Conservation (phyloP, 2,797 vertebrate species). For the Xenentodon cancila region DNA sequence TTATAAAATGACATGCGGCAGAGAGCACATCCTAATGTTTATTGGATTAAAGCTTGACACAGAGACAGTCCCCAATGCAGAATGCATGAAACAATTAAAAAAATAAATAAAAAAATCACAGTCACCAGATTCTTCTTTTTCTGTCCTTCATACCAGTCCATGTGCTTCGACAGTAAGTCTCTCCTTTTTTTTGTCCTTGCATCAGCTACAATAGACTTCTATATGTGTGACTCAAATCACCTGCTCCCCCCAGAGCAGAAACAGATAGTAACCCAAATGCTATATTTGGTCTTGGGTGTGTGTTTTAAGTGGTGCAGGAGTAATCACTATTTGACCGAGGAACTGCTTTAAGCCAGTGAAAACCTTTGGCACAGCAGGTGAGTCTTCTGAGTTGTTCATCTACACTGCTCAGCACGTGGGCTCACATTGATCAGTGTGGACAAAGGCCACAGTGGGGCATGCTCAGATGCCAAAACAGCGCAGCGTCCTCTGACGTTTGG, state of each 20-base stretch:
- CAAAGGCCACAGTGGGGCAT: conserved; percentile 58
- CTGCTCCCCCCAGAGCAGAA: conserved; percentile 40
- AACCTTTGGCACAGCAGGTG: conserved; percentile 64
- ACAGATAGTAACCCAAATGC: conserved; percentile 65
- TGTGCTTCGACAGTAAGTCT: conserved; percentile 52
- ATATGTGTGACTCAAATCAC: conserved; percentile 45
- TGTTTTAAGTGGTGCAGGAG: conserved; percentile 57
- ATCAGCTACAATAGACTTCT: conserved; percentile 51
- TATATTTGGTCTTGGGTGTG: conserved; percentile 64
- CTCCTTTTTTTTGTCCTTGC: conserved; percentile 58
- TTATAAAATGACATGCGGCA: conserved; percentile 68
- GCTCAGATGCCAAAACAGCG: conserved; percentile 63
- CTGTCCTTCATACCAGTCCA: conserved; percentile 49
- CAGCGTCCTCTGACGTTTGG: conserved; percentile 62
- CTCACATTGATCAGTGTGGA: conserved; percentile 49
- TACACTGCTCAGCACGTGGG: conserved; percentile 45
- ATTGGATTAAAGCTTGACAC: conserved; percentile 81
- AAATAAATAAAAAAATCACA: conserved; percentile 52
- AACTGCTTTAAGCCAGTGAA: conserved; percentile 50
- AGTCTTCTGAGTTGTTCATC: conserved; percentile 57
- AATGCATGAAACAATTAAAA: conserved; percentile 71
- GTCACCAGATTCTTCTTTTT: conserved; percentile 52
- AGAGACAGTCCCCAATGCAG: conserved; percentile 70
- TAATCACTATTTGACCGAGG: conserved; percentile 58
- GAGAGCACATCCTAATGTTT: conserved; percentile 75